Evolutionary conservation across 2,888 invertebrate genomes (phyloP).

Genomic region (Erpobdella octoculata): DNA sequence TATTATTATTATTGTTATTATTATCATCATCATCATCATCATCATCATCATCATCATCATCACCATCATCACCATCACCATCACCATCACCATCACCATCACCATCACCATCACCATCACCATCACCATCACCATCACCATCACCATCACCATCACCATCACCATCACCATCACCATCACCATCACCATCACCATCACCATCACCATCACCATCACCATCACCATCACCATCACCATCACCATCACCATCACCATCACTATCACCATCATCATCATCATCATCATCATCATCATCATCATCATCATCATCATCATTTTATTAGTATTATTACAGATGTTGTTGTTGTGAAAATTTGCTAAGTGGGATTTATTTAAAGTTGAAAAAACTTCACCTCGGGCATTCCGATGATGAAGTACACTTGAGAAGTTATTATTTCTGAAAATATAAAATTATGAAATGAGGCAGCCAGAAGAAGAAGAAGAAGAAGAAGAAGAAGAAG

Average conservation of each 20-base stretch:
- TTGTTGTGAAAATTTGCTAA: too few species aligned
- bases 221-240: constrained; percentile 13
- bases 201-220: constrained; percentile 12
- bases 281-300: constrained; percentile 18
- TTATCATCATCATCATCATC: constrained; percentile 11
- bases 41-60: constrained; percentile 14
- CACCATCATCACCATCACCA: not conserved
- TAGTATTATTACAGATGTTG: too few species aligned
- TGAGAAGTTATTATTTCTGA: too few species aligned
- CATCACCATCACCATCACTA: constrained; percentile 13
- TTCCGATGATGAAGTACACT: too few species aligned
- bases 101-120: not conserved
- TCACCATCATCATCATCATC: constrained; percentile 16
- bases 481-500: too few species aligned
- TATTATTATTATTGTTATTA: not conserved
- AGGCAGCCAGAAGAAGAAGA: too few species aligned
- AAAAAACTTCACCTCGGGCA: too few species aligned
- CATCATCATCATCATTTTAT: constrained; percentile 19
- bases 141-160: not conserved
- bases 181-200: too few species aligned
- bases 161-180: too few species aligned
- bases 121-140: not conserved
- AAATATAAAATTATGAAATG: too few species aligned
- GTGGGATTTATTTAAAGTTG: too few species aligned
- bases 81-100: constrained; percentile 1